Conservation (phyloP, 2,113 vertebrate species). For the Lamprologus lemairii region DNA sequence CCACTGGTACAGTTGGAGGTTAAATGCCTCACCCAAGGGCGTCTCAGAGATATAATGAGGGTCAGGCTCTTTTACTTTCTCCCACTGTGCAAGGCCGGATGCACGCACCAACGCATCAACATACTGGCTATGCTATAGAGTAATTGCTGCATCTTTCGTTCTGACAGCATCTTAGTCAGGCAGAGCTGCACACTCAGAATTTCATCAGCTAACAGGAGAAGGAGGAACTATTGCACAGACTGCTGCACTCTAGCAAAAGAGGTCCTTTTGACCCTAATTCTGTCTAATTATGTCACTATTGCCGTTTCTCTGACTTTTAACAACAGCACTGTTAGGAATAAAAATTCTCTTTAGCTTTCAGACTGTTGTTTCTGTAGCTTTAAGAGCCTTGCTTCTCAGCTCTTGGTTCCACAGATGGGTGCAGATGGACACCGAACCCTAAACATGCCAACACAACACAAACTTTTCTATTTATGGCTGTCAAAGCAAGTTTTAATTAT, state of each 20-base stretch:
- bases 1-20: not conserved
- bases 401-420: not conserved
- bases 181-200: constrained; percentile 6
- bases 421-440: not conserved
- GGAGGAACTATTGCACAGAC: not conserved
- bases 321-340: not conserved
- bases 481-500: constrained; percentile 5
- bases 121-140: not conserved
- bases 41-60: not conserved
- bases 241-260: not conserved
- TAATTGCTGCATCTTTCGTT: constrained; percentile 19
- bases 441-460: not conserved
- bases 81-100: not conserved
- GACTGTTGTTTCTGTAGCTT: not conserved
- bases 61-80: not conserved
- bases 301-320: not conserved
- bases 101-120: not conserved
- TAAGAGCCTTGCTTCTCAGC: not conserved
- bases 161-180: not conserved
- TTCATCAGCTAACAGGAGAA: not conserved
- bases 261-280: not conserved
- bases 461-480: not conserved
- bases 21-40: constrained; percentile 2
- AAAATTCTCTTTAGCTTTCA: not conserved
- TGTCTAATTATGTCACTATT: not conserved